Conservation (phyloP, 2,888 invertebrate species). For the Papilio protenor region DNA sequence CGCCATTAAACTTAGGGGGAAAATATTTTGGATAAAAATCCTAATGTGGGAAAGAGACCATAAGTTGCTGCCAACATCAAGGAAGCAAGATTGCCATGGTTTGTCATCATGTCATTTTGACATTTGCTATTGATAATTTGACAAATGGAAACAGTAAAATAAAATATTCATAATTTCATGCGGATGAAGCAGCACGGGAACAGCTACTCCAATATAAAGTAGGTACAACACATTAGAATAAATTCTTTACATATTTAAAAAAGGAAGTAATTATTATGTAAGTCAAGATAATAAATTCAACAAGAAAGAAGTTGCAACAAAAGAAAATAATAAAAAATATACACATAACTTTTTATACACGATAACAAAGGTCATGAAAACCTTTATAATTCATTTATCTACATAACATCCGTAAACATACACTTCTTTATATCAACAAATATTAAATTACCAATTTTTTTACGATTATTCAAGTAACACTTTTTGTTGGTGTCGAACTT, state of each 20-base stretch:
- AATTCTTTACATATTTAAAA: background rate
- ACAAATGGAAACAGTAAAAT: too few species aligned
- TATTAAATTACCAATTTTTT: slow-evolving; percentile 2
- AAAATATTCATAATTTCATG: too few species aligned
- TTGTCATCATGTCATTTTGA: too few species aligned
- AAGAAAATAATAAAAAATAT: background rate
- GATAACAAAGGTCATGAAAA: slow-evolving; percentile 5
- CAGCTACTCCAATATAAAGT: background rate
- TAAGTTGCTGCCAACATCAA: too few species aligned
- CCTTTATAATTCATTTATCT: background rate
- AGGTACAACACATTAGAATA: background rate
- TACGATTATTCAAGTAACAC: slow-evolving; percentile 16
- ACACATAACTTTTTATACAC: background rate
- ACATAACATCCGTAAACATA: slow-evolving; percentile 15
- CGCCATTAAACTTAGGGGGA: too few species aligned
- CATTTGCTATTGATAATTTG: too few species aligned
- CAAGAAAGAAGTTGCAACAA: background rate
- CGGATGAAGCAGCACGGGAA: too few species aligned
- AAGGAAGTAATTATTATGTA: background rate
- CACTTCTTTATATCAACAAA: slow-evolving; percentile 7
- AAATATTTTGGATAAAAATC: too few species aligned
- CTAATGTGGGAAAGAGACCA: too few species aligned
- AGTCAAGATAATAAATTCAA: background rate
- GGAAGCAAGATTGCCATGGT: too few species aligned
- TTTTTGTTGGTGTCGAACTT: slow-evolving; percentile 48